Evolutionary conservation across 2,888 invertebrate species (phyloP).

Genomic region (Nysson spinosus): DNA sequence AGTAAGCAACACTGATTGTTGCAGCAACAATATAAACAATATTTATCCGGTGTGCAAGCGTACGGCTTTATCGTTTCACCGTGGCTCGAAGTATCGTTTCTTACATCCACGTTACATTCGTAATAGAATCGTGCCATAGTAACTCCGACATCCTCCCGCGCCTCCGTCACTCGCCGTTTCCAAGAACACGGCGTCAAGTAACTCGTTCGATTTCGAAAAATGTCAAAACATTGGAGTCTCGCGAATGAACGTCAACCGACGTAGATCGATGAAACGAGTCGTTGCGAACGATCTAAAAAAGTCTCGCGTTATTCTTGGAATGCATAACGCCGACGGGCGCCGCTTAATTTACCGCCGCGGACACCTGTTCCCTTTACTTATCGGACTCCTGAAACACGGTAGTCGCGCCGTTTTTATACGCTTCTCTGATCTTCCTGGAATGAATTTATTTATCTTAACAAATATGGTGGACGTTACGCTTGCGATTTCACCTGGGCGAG

Average conservation of each 20-base stretch:
- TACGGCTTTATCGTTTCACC: constrained; percentile 51
- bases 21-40: constrained; percentile 70
- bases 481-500: constrained; percentile 6
- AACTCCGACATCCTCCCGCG: not conserved
- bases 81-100: constrained; percentile 45
- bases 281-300: constrained; percentile 42
- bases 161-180: too few relatives aligned
- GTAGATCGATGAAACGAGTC: constrained; percentile 28
- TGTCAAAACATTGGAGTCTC: not conserved
- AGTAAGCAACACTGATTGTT: constrained; percentile 70
- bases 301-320: constrained; percentile 40
- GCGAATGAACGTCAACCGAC: not conserved
- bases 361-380: constrained; percentile 40
- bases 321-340: constrained; percentile 23
- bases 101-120: constrained; percentile 65
- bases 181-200: not conserved
- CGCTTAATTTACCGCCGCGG: constrained; percentile 31
- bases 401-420: not conserved
- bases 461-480: not conserved
- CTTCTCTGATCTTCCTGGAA: not conserved
- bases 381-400: constrained; percentile 13
- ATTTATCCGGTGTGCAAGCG: constrained; percentile 66
- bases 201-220: not conserved
- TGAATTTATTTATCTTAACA: not conserved
- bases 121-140: constrained; percentile 66